A percentile compares a stretch with the other conserved stretches of the same genome.
These are phyloP conservation scores for Matsumyia berberina DNA, from an alignment of 2,888 invertebrate species.

Conservation along the genomic window DNA sequence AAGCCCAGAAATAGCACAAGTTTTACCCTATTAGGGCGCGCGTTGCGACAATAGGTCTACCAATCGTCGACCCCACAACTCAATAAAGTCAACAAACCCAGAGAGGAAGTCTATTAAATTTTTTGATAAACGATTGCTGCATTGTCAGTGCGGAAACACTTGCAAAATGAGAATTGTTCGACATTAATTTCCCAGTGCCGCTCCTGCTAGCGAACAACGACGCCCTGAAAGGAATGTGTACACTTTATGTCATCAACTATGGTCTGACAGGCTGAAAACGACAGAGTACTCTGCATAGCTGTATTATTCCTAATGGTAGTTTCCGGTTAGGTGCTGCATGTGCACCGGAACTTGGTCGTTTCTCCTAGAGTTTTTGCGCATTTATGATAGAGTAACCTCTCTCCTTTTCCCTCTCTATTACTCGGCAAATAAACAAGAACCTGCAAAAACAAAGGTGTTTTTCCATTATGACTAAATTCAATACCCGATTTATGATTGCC, in stretches of 20 bases:
- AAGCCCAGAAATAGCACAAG: conserved; percentile 14
- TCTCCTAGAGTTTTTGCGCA: conserved; percentile 62
- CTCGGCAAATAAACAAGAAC: conserved; percentile 32
- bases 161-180: conserved; percentile 75
- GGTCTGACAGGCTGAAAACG: conserved; percentile 61
- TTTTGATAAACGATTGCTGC: conserved; percentile 74
- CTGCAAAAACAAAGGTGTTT: conserved; percentile 42
- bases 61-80: conserved; percentile 32
- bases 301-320: conserved; percentile 57
- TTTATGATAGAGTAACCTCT: conserved; percentile 57
- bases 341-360: conserved; percentile 74
- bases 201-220: background rate
- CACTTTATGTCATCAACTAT: conserved; percentile 57
- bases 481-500: conserved; percentile 62
- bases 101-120: conserved; percentile 75
- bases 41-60: conserved; percentile 29
- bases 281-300: conserved; percentile 58
- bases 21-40: conserved; percentile 8
- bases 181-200: conserved; percentile 63
- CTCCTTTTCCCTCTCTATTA: background rate
- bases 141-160: conserved; percentile 76
- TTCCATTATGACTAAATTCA: conserved; percentile 65
- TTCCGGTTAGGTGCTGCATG: conserved; percentile 74
- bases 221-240: conserved; percentile 22
- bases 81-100: conserved; percentile 43